Evolutionary conservation across 1,140 invertebrate genomes (phyloP), one percentile per base, ranked within the genome.

Genomic region (Aradophagus sp.): DNA sequence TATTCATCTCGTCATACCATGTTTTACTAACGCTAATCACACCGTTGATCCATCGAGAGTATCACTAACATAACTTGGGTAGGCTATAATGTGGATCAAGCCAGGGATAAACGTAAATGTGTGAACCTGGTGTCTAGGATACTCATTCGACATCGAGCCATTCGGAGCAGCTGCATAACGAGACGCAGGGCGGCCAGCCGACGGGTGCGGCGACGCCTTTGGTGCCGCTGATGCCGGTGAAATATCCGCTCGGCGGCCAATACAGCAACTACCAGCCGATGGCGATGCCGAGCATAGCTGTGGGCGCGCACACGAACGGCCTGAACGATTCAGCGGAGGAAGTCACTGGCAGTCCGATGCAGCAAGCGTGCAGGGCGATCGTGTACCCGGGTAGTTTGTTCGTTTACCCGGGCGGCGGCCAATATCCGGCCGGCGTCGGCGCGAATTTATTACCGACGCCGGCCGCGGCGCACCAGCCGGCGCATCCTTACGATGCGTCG

Each of bases 121-220:
- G 13, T 47, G 7, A 11, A 1, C 10, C 23, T 31, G 23, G 41
- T 75, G 76, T 74, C 76, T 75, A 85, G 84, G 84, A 84, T 56
- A 78, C 77, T 69, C 81, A 75, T 74, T 80, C 82, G 16, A 79
- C 83, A 47, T 81, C 81, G 47, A 85, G 78, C 73, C 80, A 83
- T 42, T 84, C 83, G 73, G 82, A 85, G 71, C 78, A 77, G 38
- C 75, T 58, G 15, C 80, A 80, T 62, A 72, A 63, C 68, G 77
- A 79, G 39, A 50, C 70, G 42, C 77, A 80, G 72, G 58, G 59
- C 63, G 61, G 63, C 42, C 75, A 74, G 56, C 23, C 58, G 32
- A 41, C 66, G 5, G 66, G 67, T 6, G 35, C 56, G 13, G 47
- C 72, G 2, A 68, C 79, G 63, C 44, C 82, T 19, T 50, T 82